These are phyloP conservation scores for Thamnaconus septentrionalis DNA, from an alignment of 2,113 vertebrate genomes.

Conservation along the genomic window DNA sequence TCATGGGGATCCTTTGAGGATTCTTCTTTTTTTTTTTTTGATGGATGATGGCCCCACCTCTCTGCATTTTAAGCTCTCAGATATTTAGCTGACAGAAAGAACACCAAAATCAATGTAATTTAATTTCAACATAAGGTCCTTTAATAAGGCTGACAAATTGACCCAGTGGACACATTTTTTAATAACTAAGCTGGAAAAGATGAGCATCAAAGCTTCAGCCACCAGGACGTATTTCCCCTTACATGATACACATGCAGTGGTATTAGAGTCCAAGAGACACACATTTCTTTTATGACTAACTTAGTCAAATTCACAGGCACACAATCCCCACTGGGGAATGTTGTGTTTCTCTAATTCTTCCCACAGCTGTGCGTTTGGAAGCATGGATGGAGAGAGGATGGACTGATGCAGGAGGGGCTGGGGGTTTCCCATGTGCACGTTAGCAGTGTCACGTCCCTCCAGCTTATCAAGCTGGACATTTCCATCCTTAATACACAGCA, in stretches of 20 bases:
- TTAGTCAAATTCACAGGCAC: no score
- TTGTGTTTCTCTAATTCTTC: constrained; percentile 57
- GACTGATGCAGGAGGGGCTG: constrained; percentile 2
- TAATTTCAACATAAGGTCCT: no score
- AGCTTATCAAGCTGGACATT: constrained; percentile 32
- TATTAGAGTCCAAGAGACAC: no score
- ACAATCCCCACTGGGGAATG: constrained; percentile 43
- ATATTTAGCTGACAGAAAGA: constrained; percentile 35
- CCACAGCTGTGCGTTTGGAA: constrained; percentile 61
- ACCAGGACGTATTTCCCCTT: no score
- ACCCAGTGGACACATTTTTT: neutral
- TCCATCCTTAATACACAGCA: constrained; percentile 9
- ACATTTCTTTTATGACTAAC: no score
- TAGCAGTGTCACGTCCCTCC: constrained; percentile 35
- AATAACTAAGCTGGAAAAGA: no score
- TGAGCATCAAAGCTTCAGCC: no score
- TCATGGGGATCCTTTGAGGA: constrained; percentile 17
- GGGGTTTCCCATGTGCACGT: constrained; percentile 24
- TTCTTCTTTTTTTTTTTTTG: constrained; percentile 8
- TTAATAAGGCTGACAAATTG: constrained; percentile 8
- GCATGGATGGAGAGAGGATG: constrained; percentile 9
- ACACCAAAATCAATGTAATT: constrained; percentile 30
- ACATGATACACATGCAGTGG: no score
- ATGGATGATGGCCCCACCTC: constrained; percentile 34
- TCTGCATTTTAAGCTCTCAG: constrained; percentile 29